Evolutionary conservation across 2,113 vertebrate genomes (phyloP).

Genomic region (Mohoua ochrocephala): DNA sequence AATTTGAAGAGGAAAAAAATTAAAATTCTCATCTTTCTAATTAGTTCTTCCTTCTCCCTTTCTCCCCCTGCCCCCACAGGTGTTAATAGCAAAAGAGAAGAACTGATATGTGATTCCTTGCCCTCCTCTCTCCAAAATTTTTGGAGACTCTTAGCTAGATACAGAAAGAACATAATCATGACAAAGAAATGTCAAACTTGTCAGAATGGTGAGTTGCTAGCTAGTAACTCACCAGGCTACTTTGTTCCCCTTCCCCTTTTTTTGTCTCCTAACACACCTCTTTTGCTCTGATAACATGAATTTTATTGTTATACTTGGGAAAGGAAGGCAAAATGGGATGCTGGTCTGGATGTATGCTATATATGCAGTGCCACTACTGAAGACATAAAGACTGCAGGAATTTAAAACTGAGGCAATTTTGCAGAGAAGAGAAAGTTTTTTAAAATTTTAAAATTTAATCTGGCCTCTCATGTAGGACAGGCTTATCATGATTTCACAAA

Average conservation of each 20-base stretch:
- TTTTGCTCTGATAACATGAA: neutral
- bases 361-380: neutral
- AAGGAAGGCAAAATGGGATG: neutral
- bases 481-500: neutral
- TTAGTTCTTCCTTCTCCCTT: neutral
- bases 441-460: neutral
- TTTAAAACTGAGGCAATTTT: neutral
- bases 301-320: neutral
- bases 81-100: neutral
- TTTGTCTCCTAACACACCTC: neutral
- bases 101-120: neutral
- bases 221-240: neutral
- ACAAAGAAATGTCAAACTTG: neutral
- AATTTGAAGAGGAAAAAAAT: neutral
- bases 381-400: neutral
- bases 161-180: neutral
- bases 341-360: neutral
- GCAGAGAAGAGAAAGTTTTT: neutral
- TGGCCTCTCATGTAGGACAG: neutral
- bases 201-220: neutral
- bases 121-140: neutral
- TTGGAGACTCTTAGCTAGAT: neutral
- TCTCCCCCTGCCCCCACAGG: fast-evolving
- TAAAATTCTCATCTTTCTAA: neutral
- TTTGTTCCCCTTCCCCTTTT: neutral